Evolutionary conservation across 1,140 invertebrate species (phyloP), one percentile per base, ranked within the genome.

Genomic region (Sitophilus oryzae): DNA sequence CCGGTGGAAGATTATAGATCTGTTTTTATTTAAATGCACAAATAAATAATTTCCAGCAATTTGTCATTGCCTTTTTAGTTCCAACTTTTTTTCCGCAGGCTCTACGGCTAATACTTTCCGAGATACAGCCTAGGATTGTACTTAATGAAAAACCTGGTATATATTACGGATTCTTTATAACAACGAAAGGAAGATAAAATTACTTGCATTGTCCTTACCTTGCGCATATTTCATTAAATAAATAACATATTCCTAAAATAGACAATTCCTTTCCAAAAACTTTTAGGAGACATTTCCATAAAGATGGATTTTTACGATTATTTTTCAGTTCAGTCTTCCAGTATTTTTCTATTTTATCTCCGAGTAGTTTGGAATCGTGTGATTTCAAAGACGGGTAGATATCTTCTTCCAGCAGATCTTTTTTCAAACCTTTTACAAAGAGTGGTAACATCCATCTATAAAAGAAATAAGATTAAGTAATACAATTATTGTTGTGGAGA

Each of bases 331-430:
- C 75, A 21, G 58, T 56, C 4, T 75, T 67, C 80, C 78, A 81
- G 9, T 72, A 71, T 61, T 70, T 74, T 61, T 78, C 72, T 30
- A 85, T 68, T 34, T 69, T 66, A 59, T 81, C 72, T 18, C 82
- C 81, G 61, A 81, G 60, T 3, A 59, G 47, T n/a, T 30, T 60
- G 1, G 63, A 61, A 10, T 61, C 56, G 18, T 55, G 54, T 22
- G 48, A 34, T 16, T 42, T 44, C 10, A 60, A 14, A 2, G 50
- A 14, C 34, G 34, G 18, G 19, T 56, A 59, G 15, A 65, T 45
- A 45, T 65, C 63, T 25, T 65, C 59, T 56, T 65, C 63, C 5
- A 47, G 52, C 9, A 65, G 23, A 30, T 63, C 56, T 41, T 52
- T 63, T 42, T 45, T 51, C 5, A 42, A 60, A 20, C 63, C 61